Conservation (phyloP, 2,113 vertebrate genomes). For the Psittacula cyanocephala region DNA sequence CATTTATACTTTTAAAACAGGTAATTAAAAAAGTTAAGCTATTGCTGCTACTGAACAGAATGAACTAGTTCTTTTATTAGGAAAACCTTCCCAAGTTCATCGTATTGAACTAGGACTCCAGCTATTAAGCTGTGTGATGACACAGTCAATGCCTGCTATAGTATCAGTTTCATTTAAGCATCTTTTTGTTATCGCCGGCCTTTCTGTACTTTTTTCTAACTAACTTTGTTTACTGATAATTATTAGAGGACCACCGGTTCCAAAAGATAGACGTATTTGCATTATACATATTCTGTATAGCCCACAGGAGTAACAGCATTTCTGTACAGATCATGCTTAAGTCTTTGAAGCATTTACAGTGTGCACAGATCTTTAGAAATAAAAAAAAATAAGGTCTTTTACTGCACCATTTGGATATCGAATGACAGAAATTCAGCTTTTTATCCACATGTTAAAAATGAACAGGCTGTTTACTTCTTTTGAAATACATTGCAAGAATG, state of each 20-base stretch:
- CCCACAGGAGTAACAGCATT: neutral
- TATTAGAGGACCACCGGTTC: neutral
- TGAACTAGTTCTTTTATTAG: constrained; percentile 93
- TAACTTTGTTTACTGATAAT: constrained; percentile 23
- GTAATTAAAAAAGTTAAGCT: neutral
- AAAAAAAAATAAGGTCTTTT: neutral
- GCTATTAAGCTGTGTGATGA: constrained; percentile 90
- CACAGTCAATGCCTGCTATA: constrained; percentile 87
- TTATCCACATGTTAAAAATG: neutral
- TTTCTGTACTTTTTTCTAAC: constrained; percentile 3
- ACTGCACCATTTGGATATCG: neutral
- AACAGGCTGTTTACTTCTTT: neutral
- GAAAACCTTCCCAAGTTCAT: constrained; percentile 87
- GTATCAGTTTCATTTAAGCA: constrained; percentile 70
- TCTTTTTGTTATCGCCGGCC: neutral
- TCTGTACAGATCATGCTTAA: neutral
- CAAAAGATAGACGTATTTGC: neutral
- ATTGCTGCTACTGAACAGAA: constrained; percentile 72
- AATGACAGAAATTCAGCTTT: neutral
- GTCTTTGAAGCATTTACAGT: neutral
- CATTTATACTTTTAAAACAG: neutral
- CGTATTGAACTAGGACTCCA: constrained; percentile 88
- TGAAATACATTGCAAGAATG: neutral
- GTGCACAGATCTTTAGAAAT: neutral
- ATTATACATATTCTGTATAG: neutral